These are phyloP conservation scores for Trichopria drosophilae DNA, from an alignment of 2,888 invertebrate species.

Conservation along the genomic window DNA sequence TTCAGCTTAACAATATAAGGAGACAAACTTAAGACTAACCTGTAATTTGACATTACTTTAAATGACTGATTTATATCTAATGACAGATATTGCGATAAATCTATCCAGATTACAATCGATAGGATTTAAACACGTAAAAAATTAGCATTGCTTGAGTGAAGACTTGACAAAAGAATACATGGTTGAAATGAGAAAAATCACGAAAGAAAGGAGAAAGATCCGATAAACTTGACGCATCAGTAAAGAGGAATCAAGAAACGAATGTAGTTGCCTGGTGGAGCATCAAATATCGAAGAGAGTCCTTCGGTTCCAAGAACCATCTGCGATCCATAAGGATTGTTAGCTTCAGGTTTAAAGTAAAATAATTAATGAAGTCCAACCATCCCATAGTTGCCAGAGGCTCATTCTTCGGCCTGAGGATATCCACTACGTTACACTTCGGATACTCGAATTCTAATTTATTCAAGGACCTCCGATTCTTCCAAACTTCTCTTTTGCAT, in stretches of 20 bases:
- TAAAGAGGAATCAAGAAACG: slow-evolving; percentile 16
- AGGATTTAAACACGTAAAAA: too few species aligned
- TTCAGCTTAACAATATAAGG: too few species aligned
- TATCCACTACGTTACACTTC: slow-evolving; percentile 57
- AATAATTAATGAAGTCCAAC: slow-evolving; percentile 56
- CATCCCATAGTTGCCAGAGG: slow-evolving; percentile 41
- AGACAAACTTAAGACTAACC: too few species aligned
- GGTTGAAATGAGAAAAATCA: too few species aligned
- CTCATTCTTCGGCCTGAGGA: slow-evolving; percentile 30
- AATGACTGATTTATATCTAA: too few species aligned
- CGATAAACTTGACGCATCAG: slow-evolving; percentile 4
- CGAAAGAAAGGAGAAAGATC: slow-evolving; percentile 2
- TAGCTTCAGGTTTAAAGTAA: slow-evolving; percentile 51
- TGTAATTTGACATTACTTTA: too few species aligned
- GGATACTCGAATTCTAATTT: slow-evolving; percentile 57
- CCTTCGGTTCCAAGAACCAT: slow-evolving; percentile 49
- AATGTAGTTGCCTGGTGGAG: slow-evolving; percentile 30
- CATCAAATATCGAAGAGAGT: slow-evolving; percentile 46
- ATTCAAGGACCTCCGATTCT: slow-evolving; percentile 47
- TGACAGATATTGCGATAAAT: too few species aligned
- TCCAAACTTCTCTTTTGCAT: slow-evolving; percentile 39
- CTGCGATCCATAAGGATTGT: slow-evolving; percentile 44
- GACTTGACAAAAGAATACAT: too few species aligned
- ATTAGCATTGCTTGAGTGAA: too few species aligned
- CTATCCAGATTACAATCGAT: too few species aligned